A percentile compares a stretch with the other conserved stretches of the same genome.
Evolutionary conservation across 2,797 vertebrate species (phyloP).

Genomic region (Silurus aristotelis): DNA sequence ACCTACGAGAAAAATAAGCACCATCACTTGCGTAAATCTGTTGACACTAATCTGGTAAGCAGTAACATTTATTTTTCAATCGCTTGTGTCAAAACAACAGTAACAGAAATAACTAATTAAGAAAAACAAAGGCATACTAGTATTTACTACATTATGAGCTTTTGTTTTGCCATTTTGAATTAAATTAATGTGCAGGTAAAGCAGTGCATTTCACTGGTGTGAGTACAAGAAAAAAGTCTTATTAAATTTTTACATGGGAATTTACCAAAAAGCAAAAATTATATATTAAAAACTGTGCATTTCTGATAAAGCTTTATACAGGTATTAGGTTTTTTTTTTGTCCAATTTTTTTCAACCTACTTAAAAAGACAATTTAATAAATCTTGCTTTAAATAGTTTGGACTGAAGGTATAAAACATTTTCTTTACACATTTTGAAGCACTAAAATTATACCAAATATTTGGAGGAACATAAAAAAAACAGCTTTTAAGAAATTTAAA

Average conservation of each 20-base stretch:
- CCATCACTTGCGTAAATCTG: neutral
- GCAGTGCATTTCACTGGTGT: neutral
- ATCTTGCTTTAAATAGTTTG: neutral
- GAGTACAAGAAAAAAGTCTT: neutral
- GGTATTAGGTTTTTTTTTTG: neutral
- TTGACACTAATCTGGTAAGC: no score
- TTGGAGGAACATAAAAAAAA: neutral
- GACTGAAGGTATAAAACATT: neutral
- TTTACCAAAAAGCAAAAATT: neutral
- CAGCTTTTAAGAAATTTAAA: neutral
- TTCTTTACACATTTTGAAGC: neutral
- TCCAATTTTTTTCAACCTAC: neutral
- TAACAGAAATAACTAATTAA: neutral
- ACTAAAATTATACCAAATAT: neutral
- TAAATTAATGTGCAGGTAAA: neutral
- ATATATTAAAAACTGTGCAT: neutral
- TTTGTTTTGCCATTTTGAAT: neutral
- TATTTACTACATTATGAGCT: neutral
- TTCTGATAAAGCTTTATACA: neutral
- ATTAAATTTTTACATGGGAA: neutral
- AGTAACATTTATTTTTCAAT: neutral
- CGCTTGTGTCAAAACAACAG: neutral
- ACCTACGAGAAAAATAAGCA: slow-evolving; percentile 62
- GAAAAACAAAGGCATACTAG: neutral
- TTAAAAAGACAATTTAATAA: neutral